Evolutionary conservation across 1,140 invertebrate genomes (phyloP).

Genomic region (Drosophila guanche): DNA sequence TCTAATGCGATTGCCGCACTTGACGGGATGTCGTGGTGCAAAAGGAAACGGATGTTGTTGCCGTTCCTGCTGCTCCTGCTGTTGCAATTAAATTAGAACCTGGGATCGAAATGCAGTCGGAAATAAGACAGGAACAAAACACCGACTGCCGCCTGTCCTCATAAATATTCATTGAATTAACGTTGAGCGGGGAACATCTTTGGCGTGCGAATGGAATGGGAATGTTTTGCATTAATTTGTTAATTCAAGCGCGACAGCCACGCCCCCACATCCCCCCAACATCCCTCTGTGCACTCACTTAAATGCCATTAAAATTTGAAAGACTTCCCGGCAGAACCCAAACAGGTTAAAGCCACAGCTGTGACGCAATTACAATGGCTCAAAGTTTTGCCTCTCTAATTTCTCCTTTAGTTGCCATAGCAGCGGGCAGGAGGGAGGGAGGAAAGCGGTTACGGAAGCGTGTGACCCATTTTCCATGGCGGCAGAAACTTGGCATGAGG

Average conservation of each 20-base stretch:
- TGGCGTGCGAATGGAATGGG: constrained; percentile 7
- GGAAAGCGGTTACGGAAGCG: neutral
- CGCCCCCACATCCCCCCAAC: constrained; percentile 31
- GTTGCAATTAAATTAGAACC: constrained; percentile 72
- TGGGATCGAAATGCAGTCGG: constrained; percentile 61
- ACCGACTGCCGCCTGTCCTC: constrained; percentile 25
- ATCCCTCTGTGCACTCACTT: constrained; percentile 40
- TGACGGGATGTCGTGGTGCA: constrained; percentile 61
- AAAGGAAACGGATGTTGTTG: constrained; percentile 70
- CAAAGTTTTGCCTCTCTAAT: constrained; percentile 39
- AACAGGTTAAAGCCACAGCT: constrained; percentile 30
- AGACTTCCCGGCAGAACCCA: constrained; percentile 18
- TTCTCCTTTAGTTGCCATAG: constrained; percentile 44
- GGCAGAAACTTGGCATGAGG: constrained; percentile 37
- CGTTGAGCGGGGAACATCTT: constrained; percentile 37
- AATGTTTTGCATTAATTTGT: constrained; percentile 75
- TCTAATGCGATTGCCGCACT: constrained; percentile 77
- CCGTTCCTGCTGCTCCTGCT: constrained; percentile 34
- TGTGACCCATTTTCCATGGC: constrained; percentile 63
- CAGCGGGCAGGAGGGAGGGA: neutral
- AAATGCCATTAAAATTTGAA: constrained; percentile 73
- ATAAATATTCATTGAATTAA: constrained; percentile 76
- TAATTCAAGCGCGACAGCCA: constrained; percentile 76
- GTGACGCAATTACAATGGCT: constrained; percentile 46
- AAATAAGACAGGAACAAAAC: constrained; percentile 36